Evolutionary conservation across 2,797 vertebrate species (phyloP), one percentile per base, ranked within the genome.

Genomic region (Channa striata): DNA sequence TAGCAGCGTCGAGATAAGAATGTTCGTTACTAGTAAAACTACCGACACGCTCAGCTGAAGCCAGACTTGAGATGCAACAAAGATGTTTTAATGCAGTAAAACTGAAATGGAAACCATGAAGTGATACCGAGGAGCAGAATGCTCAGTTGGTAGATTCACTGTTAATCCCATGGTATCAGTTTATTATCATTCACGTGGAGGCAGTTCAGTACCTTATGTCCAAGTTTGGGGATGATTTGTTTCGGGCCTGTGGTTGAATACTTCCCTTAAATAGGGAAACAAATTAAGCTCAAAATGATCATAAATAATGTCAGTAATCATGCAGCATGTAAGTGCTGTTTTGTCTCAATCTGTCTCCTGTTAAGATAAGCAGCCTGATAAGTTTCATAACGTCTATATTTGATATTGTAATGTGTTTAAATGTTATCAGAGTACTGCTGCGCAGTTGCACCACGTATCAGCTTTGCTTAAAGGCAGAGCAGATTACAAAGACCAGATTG

Each of bases 51-150:
- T 83, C 46, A 23, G 77, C 64, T 37, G 53, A 77, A 70, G 74
- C 74, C 74, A 64, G 77, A 82, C 64, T 71, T 34, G 20, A 73
- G 77, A 88, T 90, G 86, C 70, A 81, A 75, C 80, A 79, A 87
- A 89, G 72, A 86, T 83, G 78, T 75, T 87, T 88, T 80, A 80
- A 82, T 74, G 82, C 83, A 42, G 74, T 82, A 68, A 90, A 91
- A 74, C 44, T 73, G 72, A 77, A 86, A 86, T 80, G 74, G 83
- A 87, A 80, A 86, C 73, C 67, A 69, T 60, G 69, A 78, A 82
- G 72, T 80, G 83, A 78, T 64, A 12, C 50, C 64, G 73, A 71
- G 68, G 68, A 84, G 78, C 68, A 68, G 67, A 72, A 64, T 59
- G 62, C 83, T 76, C 20, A 10, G 58, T 78, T 40, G 72, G 68